Percentiles rank a stretch among this genome's conserved stretches.
Evolutionary conservation across 2,888 invertebrate species (phyloP).

Genomic region (Chamaedrilus cognettii): DNA sequence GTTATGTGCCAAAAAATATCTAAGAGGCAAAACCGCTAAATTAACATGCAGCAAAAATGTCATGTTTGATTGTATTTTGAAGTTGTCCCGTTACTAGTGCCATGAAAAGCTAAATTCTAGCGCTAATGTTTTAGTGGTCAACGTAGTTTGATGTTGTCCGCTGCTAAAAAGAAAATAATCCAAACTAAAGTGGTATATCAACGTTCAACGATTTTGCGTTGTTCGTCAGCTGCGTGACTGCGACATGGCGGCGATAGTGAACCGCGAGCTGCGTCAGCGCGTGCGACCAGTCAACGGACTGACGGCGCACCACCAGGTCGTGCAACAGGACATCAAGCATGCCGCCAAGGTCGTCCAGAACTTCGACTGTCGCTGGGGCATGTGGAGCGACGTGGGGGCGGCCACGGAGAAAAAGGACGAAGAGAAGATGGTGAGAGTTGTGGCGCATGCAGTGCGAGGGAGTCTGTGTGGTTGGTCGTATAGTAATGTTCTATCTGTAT

Average conservation of each 20-base stretch:
- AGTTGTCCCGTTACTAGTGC: too few species aligned
- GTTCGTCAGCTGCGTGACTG: constrained; percentile 75
- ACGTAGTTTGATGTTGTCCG: too few species aligned
- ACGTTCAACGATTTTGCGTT: too few species aligned
- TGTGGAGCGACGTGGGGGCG: constrained; percentile 69
- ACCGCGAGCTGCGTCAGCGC: constrained; percentile 91
- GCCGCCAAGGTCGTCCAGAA: constrained; percentile 90
- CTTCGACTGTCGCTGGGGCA: constrained; percentile 79
- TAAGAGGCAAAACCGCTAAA: too few species aligned
- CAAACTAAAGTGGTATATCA: too few species aligned
- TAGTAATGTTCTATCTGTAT: not conserved
- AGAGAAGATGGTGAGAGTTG: constrained; percentile 45
- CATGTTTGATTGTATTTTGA: too few species aligned
- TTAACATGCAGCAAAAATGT: too few species aligned
- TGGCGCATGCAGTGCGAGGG: not conserved
- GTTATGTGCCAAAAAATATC: too few species aligned
- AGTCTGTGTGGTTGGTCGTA: not conserved
- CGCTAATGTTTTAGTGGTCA: too few species aligned
- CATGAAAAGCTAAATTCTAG: too few species aligned
- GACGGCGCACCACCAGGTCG: constrained; percentile 49
- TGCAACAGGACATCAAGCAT: constrained; percentile 85
- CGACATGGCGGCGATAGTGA: constrained; percentile 93
- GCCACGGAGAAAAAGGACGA: constrained; percentile 56
- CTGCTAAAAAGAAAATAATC: too few species aligned
- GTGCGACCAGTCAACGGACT: constrained; percentile 71